These are phyloP conservation scores for Xenopus petersii DNA, from an alignment of 2,797 vertebrate genomes.

Conservation along the genomic window DNA sequence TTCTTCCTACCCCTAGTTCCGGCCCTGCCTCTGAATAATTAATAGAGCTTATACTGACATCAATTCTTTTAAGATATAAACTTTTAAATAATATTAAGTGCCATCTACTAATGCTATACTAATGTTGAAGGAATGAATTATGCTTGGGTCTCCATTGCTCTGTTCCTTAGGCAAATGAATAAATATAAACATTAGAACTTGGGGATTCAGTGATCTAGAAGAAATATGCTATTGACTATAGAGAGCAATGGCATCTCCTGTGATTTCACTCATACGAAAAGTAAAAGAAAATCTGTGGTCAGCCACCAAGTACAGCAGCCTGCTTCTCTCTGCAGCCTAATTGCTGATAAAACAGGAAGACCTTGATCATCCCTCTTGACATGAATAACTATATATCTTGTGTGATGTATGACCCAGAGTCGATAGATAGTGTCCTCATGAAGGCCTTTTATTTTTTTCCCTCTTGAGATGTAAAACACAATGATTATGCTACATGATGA, in stretches of 20 bases:
- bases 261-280: constrained; percentile 25
- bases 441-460: constrained; percentile 54
- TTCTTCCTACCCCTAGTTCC: too few relatives aligned
- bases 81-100: too few relatives aligned
- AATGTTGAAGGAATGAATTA: too few relatives aligned
- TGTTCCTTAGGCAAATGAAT: neutral
- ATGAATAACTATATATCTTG: constrained; percentile 67
- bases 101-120: too few relatives aligned
- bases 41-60: too few relatives aligned
- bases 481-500: constrained; percentile 63
- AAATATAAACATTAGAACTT: constrained; percentile 16
- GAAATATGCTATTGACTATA: constrained; percentile 4
- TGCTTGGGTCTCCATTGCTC: too few relatives aligned
- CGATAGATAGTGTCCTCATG: constrained; percentile 66
- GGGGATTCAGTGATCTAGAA: neutral
- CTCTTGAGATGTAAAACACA: constrained; percentile 65
- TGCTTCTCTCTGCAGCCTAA: constrained; percentile 60
- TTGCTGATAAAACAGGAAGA: constrained; percentile 68
- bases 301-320: constrained; percentile 56
- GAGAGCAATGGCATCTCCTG: constrained; percentile 15
- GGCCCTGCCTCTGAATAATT: too few relatives aligned
- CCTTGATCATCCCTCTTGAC: constrained; percentile 69
- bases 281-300: constrained; percentile 51
- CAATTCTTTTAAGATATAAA: too few relatives aligned
- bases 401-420: constrained; percentile 66